phyloP scores from a whole-genome alignment of 2,797 vertebrate genomes.

The Pelobates cultripes region DNA sequence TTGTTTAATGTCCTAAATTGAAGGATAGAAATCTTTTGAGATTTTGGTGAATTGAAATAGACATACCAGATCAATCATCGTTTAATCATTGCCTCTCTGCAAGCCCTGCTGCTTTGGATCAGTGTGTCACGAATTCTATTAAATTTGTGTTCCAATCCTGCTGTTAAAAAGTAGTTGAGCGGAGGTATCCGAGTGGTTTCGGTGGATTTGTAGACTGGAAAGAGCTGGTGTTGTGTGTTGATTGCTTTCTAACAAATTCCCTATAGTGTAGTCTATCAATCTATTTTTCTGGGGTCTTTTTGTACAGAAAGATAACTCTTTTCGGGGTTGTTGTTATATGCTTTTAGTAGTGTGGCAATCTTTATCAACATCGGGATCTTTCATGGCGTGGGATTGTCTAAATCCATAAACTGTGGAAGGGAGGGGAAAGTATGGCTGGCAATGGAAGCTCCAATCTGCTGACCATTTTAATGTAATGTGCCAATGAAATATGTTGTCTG shows the following conservation, averaged over 20 bases:
- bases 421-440: too few species aligned
- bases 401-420: too few species aligned
- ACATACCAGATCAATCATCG: conserved; percentile 35
- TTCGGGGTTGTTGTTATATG: too few species aligned
- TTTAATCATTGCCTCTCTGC: conserved; percentile 41
- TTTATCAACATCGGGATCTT: too few species aligned
- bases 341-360: too few species aligned
- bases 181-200: conserved; percentile 18
- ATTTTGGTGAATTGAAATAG: conserved; percentile 44
- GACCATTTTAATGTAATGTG: too few species aligned
- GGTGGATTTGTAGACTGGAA: conserved; percentile 23
- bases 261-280: not conserved
- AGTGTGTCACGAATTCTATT: conserved; percentile 39
- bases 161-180: conserved; percentile 48
- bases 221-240: not conserved
- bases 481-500: too few species aligned
- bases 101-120: conserved; percentile 43
- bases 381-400: too few species aligned
- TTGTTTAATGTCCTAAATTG: conserved; percentile 37
- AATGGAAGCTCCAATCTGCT: too few species aligned
- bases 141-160: conserved; percentile 35
- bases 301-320: not conserved
- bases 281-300: not conserved
- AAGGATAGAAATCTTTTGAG: conserved; percentile 29
- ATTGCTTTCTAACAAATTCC: not conserved